Conservation (phyloP, 2,113 vertebrate species). For the Chloropsis hardwickii region DNA sequence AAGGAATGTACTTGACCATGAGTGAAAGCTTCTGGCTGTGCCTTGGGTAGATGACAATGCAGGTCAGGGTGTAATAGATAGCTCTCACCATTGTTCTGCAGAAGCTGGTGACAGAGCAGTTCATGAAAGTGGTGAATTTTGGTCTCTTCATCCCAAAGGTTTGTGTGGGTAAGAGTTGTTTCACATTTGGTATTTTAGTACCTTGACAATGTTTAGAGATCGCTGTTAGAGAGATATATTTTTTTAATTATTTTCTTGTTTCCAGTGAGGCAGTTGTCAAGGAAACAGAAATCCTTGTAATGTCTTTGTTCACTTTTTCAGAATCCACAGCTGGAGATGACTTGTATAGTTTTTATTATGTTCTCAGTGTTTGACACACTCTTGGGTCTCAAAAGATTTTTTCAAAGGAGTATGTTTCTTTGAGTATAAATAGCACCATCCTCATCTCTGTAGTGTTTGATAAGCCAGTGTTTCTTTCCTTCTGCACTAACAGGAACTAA, state of each 20-base stretch:
- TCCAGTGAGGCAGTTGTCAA: constrained; percentile 73
- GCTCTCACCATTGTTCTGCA: background rate
- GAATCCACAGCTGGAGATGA: constrained; percentile 42
- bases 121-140: background rate
- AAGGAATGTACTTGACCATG: background rate
- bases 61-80: background rate
- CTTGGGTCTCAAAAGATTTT: constrained; percentile 43
- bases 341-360: constrained; percentile 45
- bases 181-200: background rate
- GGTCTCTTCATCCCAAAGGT: background rate
- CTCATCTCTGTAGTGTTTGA: background rate
- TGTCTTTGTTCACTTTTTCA: constrained; percentile 50
- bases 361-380: constrained; percentile 37
- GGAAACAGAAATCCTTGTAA: constrained; percentile 71
- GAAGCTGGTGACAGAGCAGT: background rate
- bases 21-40: background rate
- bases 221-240: constrained; percentile 19
- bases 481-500: background rate
- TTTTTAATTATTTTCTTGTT: constrained; percentile 73
- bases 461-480: background rate
- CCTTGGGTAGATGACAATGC: background rate
- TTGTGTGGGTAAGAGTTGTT: background rate
- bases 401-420: constrained; percentile 29
- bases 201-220: background rate
- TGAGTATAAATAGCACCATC: constrained; percentile 31